These are phyloP conservation scores for Chauna torquata DNA, from an alignment of 2,113 vertebrate genomes.

Conservation along the genomic window DNA sequence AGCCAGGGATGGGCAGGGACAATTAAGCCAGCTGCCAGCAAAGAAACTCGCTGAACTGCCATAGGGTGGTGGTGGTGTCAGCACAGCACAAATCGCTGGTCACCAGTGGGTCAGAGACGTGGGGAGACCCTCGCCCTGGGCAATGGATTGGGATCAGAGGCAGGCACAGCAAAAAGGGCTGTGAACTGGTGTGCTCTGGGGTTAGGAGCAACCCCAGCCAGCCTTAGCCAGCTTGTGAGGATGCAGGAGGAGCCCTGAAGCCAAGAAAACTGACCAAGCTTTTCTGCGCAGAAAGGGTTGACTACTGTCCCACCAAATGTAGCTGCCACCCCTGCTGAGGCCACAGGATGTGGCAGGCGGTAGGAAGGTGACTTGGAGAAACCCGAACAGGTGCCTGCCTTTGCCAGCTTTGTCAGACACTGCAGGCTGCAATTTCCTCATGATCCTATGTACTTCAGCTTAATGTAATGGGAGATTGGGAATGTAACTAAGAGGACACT, in stretches of 20 bases:
- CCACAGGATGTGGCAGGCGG: background rate
- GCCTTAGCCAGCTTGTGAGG: background rate
- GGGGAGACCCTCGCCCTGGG: rapidly evolving
- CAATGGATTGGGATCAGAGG: background rate
- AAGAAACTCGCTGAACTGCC: background rate
- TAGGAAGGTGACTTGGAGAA: background rate
- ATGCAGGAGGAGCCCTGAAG: background rate
- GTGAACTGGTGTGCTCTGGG: rapidly evolving
- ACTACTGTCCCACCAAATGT: rapidly evolving
- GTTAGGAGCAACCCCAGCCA: background rate
- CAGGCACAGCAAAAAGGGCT: background rate
- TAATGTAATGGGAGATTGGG: background rate
- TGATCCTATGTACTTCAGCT: background rate
- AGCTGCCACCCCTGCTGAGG: background rate
- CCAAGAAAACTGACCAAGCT: background rate
- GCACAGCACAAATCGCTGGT: rapidly evolving
- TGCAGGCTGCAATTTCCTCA: background rate
- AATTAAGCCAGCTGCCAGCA: background rate
- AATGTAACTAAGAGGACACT: background rate
- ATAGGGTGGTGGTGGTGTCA: background rate
- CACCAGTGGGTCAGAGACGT: background rate
- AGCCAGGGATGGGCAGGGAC: background rate
- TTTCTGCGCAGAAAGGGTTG: background rate
- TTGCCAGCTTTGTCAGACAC: background rate
- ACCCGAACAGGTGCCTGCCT: background rate